Conservation (phyloP, 2,113 vertebrate genomes). For the Clinocottus analis region DNA sequence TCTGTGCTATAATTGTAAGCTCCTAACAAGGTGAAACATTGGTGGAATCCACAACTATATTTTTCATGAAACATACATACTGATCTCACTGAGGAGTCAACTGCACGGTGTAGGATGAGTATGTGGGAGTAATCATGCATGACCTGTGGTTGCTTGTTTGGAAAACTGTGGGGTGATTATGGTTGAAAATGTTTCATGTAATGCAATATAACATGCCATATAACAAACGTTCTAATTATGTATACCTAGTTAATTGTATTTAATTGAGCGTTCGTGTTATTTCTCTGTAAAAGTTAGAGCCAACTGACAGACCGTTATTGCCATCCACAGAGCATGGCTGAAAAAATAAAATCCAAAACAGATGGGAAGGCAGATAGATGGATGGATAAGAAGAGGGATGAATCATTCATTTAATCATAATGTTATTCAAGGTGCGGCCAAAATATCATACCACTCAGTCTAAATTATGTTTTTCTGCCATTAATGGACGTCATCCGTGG, state of each 20-base stretch:
- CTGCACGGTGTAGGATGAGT: conserved; percentile 16
- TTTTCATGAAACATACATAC: conserved; percentile 49
- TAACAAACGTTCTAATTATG: background rate
- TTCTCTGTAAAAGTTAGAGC: background rate
- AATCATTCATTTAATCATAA: conserved; percentile 38
- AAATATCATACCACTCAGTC: conserved; percentile 46
- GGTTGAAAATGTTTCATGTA: conserved; percentile 9
- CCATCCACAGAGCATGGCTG: conserved; percentile 1
- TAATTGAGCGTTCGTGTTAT: background rate
- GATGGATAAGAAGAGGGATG: conserved; percentile 25
- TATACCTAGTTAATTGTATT: background rate
- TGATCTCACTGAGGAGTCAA: background rate
- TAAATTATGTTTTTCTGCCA: conserved; percentile 41
- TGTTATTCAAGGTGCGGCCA: conserved; percentile 33
- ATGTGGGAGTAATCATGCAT: conserved; percentile 16
- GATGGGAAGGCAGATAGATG: conserved; percentile 18
- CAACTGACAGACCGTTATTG: background rate
- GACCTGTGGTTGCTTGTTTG: background rate
- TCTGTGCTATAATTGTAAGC: conserved; percentile 77
- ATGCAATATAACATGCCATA: background rate
- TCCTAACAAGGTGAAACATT: conserved; percentile 81
- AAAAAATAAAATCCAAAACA: conserved; percentile 19
- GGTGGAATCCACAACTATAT: conserved; percentile 71
- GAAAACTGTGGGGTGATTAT: background rate
- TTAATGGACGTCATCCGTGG: conserved; percentile 27